These are phyloP conservation scores for Hermaeophaga mercurialis DNA, from an alignment of 2,888 invertebrate species.

Conservation along the genomic window DNA sequence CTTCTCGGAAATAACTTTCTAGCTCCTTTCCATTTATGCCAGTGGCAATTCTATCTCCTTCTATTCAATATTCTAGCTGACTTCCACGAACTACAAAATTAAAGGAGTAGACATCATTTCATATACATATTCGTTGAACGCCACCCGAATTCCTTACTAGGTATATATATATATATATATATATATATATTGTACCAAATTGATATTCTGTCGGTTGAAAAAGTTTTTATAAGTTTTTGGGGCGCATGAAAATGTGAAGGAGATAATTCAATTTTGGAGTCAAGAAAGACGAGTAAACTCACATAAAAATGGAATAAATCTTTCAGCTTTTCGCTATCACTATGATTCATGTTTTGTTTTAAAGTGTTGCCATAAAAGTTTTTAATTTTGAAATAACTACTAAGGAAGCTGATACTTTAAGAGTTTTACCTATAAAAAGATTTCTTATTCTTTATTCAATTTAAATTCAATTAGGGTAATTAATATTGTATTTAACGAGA, in stretches of 20 bases:
- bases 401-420: too few species aligned
- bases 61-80: constrained; percentile 28
- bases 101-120: constrained; percentile 29
- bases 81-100: constrained; percentile 28
- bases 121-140: constrained; percentile 27
- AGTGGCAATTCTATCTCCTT: constrained; percentile 21
- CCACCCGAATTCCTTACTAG: constrained; percentile 21
- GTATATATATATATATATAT: constrained; percentile 22
- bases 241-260: constrained; percentile 24
- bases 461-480: too few species aligned
- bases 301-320: constrained; percentile 12
- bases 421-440: too few species aligned
- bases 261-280: constrained; percentile 23
- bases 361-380: too few species aligned
- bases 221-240: constrained; percentile 28
- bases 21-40: constrained; percentile 15
- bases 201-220: constrained; percentile 25
- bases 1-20: constrained; percentile 18
- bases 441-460: too few species aligned
- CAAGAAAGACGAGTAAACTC: constrained; percentile 7
- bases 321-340: constrained; percentile 4
- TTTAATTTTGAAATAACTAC: too few species aligned
- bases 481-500: too few species aligned
- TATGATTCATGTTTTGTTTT: constrained; percentile 10
- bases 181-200: constrained; percentile 25